These are phyloP conservation scores for Dioctria rufipes DNA, from an alignment of 2,888 invertebrate species.

Conservation along the genomic window DNA sequence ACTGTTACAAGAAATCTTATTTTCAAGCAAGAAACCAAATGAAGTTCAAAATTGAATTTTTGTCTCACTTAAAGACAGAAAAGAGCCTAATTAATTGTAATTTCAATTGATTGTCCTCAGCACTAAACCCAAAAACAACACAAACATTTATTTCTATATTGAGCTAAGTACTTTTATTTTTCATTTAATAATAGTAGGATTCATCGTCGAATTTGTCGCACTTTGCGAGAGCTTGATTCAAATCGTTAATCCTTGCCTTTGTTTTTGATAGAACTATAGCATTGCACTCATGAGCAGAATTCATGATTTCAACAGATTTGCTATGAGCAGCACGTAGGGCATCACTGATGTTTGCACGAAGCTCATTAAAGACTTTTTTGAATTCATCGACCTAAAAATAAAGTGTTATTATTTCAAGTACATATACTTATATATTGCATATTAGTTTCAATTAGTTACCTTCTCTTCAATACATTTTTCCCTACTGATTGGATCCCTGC, in stretches of 20 bases:
- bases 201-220: not conserved
- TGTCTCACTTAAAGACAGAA: too few relatives aligned
- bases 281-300: constrained; percentile 29
- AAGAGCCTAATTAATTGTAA: too few relatives aligned
- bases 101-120: too few relatives aligned
- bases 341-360: not conserved
- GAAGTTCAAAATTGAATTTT: too few relatives aligned
- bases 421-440: too few relatives aligned
- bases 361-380: constrained; percentile 14
- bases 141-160: too few relatives aligned
- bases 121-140: too few relatives aligned
- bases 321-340: constrained; percentile 24
- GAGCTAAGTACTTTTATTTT: too few relatives aligned
- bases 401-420: too few relatives aligned
- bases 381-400: constrained; percentile 22
- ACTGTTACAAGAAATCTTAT: too few relatives aligned
- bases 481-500: constrained; percentile 31
- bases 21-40: too few relatives aligned
- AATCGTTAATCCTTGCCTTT: not conserved
- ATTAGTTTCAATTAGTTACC: constrained; percentile 8
- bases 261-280: constrained; percentile 22
- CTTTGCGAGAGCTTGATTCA: constrained; percentile 12
- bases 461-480: constrained; percentile 34
- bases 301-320: constrained; percentile 28
- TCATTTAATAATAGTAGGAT: too few relatives aligned